Conservation (phyloP, 1,140 invertebrate genomes). For the Drosophila grimshawi region DNA sequence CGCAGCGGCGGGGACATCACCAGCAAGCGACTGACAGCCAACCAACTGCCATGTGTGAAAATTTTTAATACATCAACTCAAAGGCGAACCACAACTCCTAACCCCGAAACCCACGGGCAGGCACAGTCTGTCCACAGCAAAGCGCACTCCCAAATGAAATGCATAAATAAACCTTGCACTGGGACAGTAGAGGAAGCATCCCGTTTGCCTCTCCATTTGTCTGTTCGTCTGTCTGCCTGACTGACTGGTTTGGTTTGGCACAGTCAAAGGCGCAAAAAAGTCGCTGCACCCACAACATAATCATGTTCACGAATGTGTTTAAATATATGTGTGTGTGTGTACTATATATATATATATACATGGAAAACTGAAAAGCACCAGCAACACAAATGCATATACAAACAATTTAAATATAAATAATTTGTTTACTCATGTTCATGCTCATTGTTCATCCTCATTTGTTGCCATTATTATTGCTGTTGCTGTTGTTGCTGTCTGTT, state of each 20-base stretch:
- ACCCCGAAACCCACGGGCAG: slow-evolving; percentile 18
- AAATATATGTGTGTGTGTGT: slow-evolving; percentile 6
- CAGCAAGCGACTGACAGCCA: slow-evolving; percentile 44
- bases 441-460: slow-evolving; percentile 72
- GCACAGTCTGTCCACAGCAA: slow-evolving; percentile 31
- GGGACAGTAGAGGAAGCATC: slow-evolving; percentile 28
- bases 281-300: slow-evolving; percentile 70
- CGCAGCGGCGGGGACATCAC: slow-evolving; percentile 15
- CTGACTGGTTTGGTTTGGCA: background rate
- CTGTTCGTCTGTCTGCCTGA: slow-evolving; percentile 7
- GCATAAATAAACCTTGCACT: slow-evolving; percentile 76
- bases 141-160: slow-evolving; percentile 71
- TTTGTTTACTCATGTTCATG: slow-evolving; percentile 80
- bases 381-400: slow-evolving; percentile 61
- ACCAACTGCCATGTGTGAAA: slow-evolving; percentile 78
- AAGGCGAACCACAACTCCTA: slow-evolving; percentile 56
- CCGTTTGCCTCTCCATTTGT: slow-evolving; percentile 13
- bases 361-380: slow-evolving; percentile 61
- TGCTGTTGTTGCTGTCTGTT: slow-evolving; percentile 40
- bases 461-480: slow-evolving; percentile 17
- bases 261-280: slow-evolving; percentile 66
- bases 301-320: slow-evolving; percentile 62
- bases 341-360: slow-evolving; percentile 52
- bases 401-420: slow-evolving; percentile 84
- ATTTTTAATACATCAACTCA: slow-evolving; percentile 83